Evolutionary conservation across 2,113 vertebrate species (phyloP).

Genomic region (Gorsachius goisagi): DNA sequence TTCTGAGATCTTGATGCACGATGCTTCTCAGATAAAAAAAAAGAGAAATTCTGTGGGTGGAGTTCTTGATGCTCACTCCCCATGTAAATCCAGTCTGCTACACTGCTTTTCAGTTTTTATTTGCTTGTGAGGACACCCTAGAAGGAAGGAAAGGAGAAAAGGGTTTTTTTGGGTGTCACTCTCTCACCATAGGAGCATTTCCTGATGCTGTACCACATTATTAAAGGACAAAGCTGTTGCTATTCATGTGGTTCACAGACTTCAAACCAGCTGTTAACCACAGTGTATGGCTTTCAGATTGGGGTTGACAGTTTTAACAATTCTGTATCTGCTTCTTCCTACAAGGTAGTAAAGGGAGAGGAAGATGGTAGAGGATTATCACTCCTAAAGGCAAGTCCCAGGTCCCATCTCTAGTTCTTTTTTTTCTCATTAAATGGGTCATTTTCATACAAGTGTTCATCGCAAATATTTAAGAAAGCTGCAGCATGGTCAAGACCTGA

Average conservation of each 20-base stretch:
- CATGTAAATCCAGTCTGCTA: background rate
- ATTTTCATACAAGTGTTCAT: background rate
- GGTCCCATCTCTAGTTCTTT: background rate
- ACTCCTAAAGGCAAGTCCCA: background rate
- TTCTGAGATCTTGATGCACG: background rate
- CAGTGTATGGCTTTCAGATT: background rate
- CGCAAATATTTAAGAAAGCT: background rate
- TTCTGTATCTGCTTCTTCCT: background rate
- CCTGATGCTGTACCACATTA: background rate
- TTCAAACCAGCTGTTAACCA: background rate
- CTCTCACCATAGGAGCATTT: background rate
- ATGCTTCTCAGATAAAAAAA: background rate
- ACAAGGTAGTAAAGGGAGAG: background rate
- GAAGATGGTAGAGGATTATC: background rate
- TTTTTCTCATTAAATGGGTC: background rate
- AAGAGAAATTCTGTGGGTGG: background rate
- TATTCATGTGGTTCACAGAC: background rate
- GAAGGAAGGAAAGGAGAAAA: background rate
- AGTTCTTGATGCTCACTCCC: background rate
- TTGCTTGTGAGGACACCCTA: background rate
- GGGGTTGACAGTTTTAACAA: background rate
- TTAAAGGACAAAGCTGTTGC: background rate
- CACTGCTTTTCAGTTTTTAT: background rate
- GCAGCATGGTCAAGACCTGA: background rate
- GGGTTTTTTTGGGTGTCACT: background rate